Evolutionary conservation across 2,797 vertebrate genomes (phyloP), one percentile per base, ranked within the genome.

Genomic region (Anas acuta): DNA sequence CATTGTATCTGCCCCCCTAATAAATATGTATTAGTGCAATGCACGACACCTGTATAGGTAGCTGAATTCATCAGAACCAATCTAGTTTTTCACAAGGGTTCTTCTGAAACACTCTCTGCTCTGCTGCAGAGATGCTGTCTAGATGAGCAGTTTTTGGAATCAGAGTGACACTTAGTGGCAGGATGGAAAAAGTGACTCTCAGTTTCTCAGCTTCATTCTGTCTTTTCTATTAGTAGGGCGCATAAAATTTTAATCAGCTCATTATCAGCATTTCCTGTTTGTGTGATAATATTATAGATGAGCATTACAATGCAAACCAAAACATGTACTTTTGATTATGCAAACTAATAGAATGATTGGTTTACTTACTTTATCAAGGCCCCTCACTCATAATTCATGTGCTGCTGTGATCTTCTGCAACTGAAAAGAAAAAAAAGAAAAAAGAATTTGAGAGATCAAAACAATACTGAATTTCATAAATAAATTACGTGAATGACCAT

Each of bases 141-240:
- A 9, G 39, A 47, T 56, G 76, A 79, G 25, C 51, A 43, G 23
- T 67, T 66, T 43, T 30, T 87, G 78, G 93, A 47, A 89, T 78
- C 92, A 96, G 81, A 96, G 93, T 97, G 96, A 96, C 96, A 93
- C 95, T 90, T 88, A 94, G 96, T 95, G 96, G 96, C 84, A 87
- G 51, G 54, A 93, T n/a, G 83, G 86, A 83, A 95, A 85, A 95
- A 94, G 51, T 35, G 4, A 72, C 58, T 89, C 56, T 60, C 51
- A 9, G 33, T 74, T 90, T 77, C 61, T 71, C 56, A 19, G 35
- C 49, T 76, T 84, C 33, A 72, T 16, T 75, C 26, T 67, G 60
- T 43, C 33, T 43, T 67, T 66, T 41, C 28, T 78, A 13, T 54
- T 78, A 32, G 35, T 71, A 53, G 41, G 35, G 73, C 39, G 22